These are phyloP conservation scores for Leuciscus idus DNA, from an alignment of 2,113 vertebrate species.

Conservation along the genomic window DNA sequence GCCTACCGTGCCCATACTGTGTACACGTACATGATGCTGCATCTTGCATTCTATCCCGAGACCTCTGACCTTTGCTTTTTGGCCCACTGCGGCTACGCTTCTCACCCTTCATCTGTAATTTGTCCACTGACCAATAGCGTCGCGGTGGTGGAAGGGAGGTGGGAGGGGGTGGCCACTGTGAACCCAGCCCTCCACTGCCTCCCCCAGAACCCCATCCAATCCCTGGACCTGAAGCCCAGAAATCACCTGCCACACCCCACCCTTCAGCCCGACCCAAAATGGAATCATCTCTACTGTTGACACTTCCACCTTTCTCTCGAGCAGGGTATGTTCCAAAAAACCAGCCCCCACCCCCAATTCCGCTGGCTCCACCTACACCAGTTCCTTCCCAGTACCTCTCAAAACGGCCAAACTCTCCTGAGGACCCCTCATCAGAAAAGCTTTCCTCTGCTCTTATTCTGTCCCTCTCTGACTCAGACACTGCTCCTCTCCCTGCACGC, in stretches of 20 bases:
- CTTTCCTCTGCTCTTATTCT: constrained; percentile 74
- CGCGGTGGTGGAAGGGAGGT: constrained; percentile 80
- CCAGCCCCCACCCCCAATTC: constrained; percentile 79
- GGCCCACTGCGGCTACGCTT: constrained; percentile 79
- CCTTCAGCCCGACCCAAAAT: constrained; percentile 75
- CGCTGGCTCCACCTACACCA: constrained; percentile 69
- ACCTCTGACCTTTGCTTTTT: constrained; percentile 74
- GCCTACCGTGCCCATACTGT: constrained; percentile 79
- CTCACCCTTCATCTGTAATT: constrained; percentile 86
- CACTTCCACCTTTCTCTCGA: constrained; percentile 81
- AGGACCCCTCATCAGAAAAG: constrained; percentile 79
- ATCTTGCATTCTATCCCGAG: constrained; percentile 72
- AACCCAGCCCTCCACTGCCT: constrained; percentile 76
- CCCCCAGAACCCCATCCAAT: constrained; percentile 78
- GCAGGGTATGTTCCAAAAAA: constrained; percentile 89
- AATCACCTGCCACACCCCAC: constrained; percentile 72
- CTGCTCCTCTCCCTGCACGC: constrained; percentile 69
- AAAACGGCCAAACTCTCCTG: constrained; percentile 80
- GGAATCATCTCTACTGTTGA: constrained; percentile 80
- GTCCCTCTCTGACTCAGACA: constrained; percentile 80
- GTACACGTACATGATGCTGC: constrained; percentile 78
- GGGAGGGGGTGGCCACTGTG: constrained; percentile 77
- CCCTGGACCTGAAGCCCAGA: constrained; percentile 76
- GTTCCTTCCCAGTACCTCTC: constrained; percentile 87
- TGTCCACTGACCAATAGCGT: constrained; percentile 91